Percentiles rank a stretch among this genome's conserved stretches.
phyloP scores from a whole-genome alignment of 2,113 vertebrate genomes.

The Ageneiosus marmoratus region DNA sequence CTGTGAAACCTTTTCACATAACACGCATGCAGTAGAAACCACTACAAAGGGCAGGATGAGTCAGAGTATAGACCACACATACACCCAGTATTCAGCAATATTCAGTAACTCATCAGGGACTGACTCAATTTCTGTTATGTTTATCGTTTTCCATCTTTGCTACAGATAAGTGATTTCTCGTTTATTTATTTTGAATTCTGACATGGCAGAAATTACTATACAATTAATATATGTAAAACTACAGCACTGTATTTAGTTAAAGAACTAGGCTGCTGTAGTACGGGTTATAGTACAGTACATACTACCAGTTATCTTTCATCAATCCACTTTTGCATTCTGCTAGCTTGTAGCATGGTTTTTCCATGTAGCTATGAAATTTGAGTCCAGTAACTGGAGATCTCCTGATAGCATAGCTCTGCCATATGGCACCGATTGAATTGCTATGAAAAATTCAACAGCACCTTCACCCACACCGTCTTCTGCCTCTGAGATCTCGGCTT shows the following conservation, averaged over 20 bases:
- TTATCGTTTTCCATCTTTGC: background rate
- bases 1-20: slow-evolving; percentile 25
- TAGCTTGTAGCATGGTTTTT: slow-evolving; percentile 16
- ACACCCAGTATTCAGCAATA: slow-evolving; percentile 1
- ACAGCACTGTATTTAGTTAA: background rate
- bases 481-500: slow-evolving; percentile 37
- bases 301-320: background rate
- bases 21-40: slow-evolving; percentile 22
- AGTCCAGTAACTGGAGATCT: slow-evolving; percentile 40
- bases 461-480: slow-evolving; percentile 12
- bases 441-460: slow-evolving; percentile 66
- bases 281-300: background rate
- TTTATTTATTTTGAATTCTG: background rate
- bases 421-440: slow-evolving; percentile 61
- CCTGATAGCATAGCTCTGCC: slow-evolving; percentile 43
- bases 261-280: background rate
- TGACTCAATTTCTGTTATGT: background rate
- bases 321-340: background rate
- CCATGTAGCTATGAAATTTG: slow-evolving; percentile 36
- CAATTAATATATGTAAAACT: background rate
- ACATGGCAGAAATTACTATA: background rate
- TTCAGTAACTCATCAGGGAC: background rate
- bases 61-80: slow-evolving; percentile 15
- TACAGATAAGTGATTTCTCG: background rate
- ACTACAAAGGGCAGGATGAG: slow-evolving; percentile 27